Conservation (phyloP, 2,888 invertebrate species). For the Thereva nobilitata region DNA sequence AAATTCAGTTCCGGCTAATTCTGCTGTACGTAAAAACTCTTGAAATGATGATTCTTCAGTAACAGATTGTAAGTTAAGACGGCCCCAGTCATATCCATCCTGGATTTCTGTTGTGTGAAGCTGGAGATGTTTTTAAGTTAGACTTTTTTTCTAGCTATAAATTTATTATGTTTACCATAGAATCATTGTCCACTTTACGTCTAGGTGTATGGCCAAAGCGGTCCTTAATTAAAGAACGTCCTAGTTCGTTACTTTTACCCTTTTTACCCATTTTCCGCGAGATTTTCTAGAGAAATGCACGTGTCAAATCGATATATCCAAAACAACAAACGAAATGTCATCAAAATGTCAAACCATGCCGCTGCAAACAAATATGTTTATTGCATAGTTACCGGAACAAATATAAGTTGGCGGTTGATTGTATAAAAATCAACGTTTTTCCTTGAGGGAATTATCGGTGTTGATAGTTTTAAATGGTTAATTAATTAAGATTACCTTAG, state of each 20-base stretch:
- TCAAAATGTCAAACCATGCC: no score
- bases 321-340: no score
- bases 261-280: constrained; percentile 71
- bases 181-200: constrained; percentile 71
- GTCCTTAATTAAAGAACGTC: constrained; percentile 75
- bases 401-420: no score
- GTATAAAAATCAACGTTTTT: no score
- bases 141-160: background rate
- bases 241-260: constrained; percentile 65
- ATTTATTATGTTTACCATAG: constrained; percentile 65
- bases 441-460: no score
- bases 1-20: constrained; percentile 93
- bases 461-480: no score
- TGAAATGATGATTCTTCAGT: constrained; percentile 96
- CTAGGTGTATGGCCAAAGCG: constrained; percentile 69
- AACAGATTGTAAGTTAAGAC: constrained; percentile 86
- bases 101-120: constrained; percentile 85
- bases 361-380: no score
- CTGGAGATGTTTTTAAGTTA: constrained; percentile 42
- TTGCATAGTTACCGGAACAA: no score
- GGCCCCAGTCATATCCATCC: constrained; percentile 90
- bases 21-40: constrained; percentile 93
- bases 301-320: no score
- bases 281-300: no score
- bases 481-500: no score